Evolutionary conservation across 2,888 invertebrate genomes (phyloP).

Genomic region (Mayetiola destructor): DNA sequence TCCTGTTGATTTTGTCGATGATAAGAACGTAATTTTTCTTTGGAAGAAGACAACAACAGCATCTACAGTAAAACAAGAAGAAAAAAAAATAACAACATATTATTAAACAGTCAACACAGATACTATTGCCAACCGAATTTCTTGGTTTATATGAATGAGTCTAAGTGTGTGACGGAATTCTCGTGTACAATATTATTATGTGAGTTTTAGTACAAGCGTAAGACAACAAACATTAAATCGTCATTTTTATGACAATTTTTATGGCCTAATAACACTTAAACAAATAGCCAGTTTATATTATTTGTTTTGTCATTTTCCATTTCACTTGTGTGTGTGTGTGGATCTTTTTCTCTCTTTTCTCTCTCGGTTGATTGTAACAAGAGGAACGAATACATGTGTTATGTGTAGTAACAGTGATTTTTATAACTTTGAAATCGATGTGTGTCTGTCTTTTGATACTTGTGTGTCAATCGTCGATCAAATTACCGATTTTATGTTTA

Average conservation of each 20-base stretch:
- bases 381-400: not conserved
- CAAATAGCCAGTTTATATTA: constrained; percentile 13
- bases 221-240: constrained; percentile 12
- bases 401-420: constrained; percentile 8
- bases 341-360: not conserved
- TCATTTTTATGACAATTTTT: constrained; percentile 11
- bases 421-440: constrained; percentile 11
- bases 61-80: not conserved
- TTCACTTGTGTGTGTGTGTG: not conserved
- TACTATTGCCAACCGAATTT: too few species aligned
- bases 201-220: too few species aligned
- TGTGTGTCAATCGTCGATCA: constrained; percentile 9
- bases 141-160: too few species aligned
- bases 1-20: too few species aligned
- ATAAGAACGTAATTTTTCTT: too few species aligned
- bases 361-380: constrained; percentile 1
- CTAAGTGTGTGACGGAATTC: too few species aligned
- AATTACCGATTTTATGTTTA: not conserved
- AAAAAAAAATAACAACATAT: not conserved
- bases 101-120: not conserved
- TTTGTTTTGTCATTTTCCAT: constrained; percentile 5
- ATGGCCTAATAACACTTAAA: constrained; percentile 12
- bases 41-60: too few species aligned
- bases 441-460: not conserved
- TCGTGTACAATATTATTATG: too few species aligned